Evolutionary conservation across 2,888 invertebrate genomes (phyloP), one percentile per base, ranked within the genome.

Genomic region (Lingula anatina): DNA sequence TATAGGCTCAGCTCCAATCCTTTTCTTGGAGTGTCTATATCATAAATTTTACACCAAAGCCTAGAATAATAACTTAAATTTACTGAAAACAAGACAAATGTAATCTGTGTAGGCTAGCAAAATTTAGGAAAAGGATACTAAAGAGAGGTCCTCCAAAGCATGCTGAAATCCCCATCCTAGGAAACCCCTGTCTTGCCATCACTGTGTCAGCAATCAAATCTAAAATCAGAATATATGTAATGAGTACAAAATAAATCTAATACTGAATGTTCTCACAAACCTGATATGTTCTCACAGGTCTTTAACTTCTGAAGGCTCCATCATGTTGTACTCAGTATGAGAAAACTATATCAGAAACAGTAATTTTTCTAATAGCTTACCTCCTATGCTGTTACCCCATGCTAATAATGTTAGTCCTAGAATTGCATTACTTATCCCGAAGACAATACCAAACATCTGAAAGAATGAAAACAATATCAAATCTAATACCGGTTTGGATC

Each of bases 131-230:
- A 72, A 75, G 71, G 73, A 76, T 78, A 84, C 83, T 85, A 64
- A 86, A 83, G 49, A 86, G 75, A 1, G 86, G 86, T 5, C 85
- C 85, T 20, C 85, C 86, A 66, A 84, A 84, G 51, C 85, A 85
- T 0, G 85, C 85, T 0, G 85, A 82, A 62, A 83, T 82, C 1
- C 83, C 85, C 83, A 85, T 85, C 50, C 81, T 77, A 0, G 84
- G 82, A 65, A 80, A 83, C 2, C 86, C 86, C 60, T 81, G 81
- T 46, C 77, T 74, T 1, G 86, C 84, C 60, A 86, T 79, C 5
- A 82, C 71, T 0, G 82, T 66, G 66, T 85, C 83, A 1, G 85
- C 79, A 54, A 86, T 80, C 47, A 83, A 70, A 75, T 84, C 84
- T 83, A 67, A 25, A 65, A 62, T 23, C 44, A 37, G 31, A 46